phyloP scores from a whole-genome alignment of 2,797 vertebrate genomes.

The Adelosebastes latens region DNA sequence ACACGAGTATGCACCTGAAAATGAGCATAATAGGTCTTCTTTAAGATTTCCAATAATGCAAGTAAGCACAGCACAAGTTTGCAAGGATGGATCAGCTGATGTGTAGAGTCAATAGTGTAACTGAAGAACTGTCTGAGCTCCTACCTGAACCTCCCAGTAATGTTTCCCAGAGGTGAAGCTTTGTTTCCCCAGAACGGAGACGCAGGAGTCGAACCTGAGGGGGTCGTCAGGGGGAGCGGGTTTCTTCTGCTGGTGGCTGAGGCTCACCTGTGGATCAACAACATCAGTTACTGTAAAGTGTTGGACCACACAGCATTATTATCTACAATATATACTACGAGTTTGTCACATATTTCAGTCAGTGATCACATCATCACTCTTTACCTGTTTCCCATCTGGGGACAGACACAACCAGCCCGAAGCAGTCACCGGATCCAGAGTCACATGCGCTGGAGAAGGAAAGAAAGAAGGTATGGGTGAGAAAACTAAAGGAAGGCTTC shows the following conservation, averaged over 20 bases:
- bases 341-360: neutral
- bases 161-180: slow-evolving; percentile 68
- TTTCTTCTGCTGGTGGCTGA: slow-evolving; percentile 44
- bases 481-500: neutral
- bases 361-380: neutral
- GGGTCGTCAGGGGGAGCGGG: slow-evolving; percentile 32
- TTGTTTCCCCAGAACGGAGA: slow-evolving; percentile 76
- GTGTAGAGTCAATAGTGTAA: neutral
- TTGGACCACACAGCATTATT: neutral
- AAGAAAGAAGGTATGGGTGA: neutral
- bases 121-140: neutral
- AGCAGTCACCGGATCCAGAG: slow-evolving; percentile 8
- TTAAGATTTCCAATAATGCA: neutral
- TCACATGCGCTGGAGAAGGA: neutral
- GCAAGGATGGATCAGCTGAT: neutral
- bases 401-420: slow-evolving; percentile 3
- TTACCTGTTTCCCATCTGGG: neutral
- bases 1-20: no score
- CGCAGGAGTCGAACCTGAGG: slow-evolving; percentile 74
- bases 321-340: no score
- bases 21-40: no score
- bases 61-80: neutral
- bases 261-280: slow-evolving; percentile 55
- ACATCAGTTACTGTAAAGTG: neutral
- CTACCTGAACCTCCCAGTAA: slow-evolving; percentile 77